Base-by-base conservation (phyloP, 2,888 invertebrate genomes). In the Aplocera efformata region DNA sequence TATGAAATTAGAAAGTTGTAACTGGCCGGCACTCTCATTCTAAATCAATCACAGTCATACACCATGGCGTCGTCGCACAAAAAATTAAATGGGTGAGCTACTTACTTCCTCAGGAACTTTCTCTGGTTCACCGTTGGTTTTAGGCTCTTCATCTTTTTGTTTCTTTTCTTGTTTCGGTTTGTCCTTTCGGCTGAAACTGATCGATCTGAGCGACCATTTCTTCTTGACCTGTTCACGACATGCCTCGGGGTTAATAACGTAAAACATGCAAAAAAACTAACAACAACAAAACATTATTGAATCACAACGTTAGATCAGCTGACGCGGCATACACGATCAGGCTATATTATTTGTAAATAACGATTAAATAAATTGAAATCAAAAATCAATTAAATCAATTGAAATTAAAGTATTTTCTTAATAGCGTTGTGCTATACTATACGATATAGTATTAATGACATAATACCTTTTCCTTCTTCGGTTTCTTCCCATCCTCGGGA, bases 151-250 rank as follows among this genome's bases (percentile, higher is more conserved):
- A 6, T 86, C 85, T 54, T 91, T 91, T 59, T 86, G 84, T 56
- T 90, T 90, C 79, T 94, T 94, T 63, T 90, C 90, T 58, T 95
- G 95, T 80, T 96, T 96, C 60, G 92, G 93, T 89, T 95, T 96
- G 75, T 96, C 96, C 83, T 95, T 95, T 82, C 93, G 93, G 72
- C 94, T 93, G 82, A 96, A 96, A 72, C 95, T 95, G 88, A 96
- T 93, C 72, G 93, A 94, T 71, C 95, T 92, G 83, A 96, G 93
- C 64, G 95, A 95, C 95, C 95, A 96, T 90, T 95, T 95, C 91
- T 95, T 95, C 91, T 95, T 95, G 61, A 92, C 90, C 90, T 92
- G 88, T 53, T 69, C 60, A 62, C 60, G 60, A 73, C 65, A 71
- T 71, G 66, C 63, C 58, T 37, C 42, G 46, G 24, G 53, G 58